A percentile compares a stretch with the other conserved stretches of the same genome.
Conservation (phyloP, 2,797 vertebrate species). For the Peromyscus aztecus region DNA sequence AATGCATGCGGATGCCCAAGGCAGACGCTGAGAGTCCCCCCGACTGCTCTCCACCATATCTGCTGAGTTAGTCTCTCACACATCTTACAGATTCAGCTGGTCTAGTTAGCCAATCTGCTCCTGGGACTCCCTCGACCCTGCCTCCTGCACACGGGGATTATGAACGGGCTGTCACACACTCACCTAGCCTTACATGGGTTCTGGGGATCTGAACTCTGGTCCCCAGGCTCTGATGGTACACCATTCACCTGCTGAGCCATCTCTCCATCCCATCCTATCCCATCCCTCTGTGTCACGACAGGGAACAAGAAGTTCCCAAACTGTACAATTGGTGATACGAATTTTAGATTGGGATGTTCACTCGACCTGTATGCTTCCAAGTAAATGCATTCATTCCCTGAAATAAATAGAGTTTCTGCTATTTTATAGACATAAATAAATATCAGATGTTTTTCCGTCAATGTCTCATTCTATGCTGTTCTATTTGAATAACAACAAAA, state of each 20-base stretch:
- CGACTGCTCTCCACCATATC: background rate
- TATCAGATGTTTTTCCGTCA: background rate
- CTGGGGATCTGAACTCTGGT: background rate
- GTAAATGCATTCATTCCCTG: background rate
- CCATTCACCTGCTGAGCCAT: background rate
- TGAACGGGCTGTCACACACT: background rate
- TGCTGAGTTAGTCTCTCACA: background rate
- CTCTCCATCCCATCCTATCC: background rate
- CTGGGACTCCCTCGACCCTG: background rate
- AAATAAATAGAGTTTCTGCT: background rate
- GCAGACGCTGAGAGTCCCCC: background rate
- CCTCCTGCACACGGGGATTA: background rate
- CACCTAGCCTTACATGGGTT: background rate
- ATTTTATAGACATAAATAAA: background rate
- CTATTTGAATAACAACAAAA: slow-evolving; percentile 1
- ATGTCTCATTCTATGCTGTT: background rate
- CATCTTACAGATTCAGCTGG: background rate
- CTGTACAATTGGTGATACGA: background rate
- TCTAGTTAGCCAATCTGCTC: background rate
- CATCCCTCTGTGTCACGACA: background rate
- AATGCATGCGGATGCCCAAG: background rate
- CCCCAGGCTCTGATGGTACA: background rate
- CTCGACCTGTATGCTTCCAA: background rate
- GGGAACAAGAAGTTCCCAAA: too few species aligned
- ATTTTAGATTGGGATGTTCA: background rate